A percentile compares a stretch with the other conserved stretches of the same genome.
Evolutionary conservation across 2,797 vertebrate genomes (phyloP).

Genomic region (Ictinia mississippiensis): DNA sequence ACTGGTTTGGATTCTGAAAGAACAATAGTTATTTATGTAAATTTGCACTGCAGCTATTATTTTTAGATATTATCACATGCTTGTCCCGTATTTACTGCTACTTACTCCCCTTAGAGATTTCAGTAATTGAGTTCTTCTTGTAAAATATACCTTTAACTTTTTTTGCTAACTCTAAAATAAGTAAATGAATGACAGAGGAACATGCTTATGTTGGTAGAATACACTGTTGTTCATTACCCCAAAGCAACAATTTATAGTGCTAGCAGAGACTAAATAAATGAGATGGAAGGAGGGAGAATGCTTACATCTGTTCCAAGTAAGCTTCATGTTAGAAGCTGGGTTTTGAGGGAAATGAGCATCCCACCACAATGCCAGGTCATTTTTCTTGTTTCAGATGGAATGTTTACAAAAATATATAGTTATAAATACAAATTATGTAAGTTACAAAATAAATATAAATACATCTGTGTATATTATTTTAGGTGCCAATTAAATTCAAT

Average conservation of each 20-base stretch:
- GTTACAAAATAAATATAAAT: background rate
- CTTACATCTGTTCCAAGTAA: constrained; percentile 53
- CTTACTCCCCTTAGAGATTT: constrained; percentile 4
- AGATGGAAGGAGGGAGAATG: constrained; percentile 51
- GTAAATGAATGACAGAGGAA: constrained; percentile 60
- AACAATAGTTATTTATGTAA: background rate
- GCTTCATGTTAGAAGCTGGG: constrained; percentile 10
- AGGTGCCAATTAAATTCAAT: background rate
- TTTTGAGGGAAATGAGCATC: constrained; percentile 26
- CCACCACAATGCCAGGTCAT: background rate
- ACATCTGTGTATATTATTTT: background rate
- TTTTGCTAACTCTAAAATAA: constrained; percentile 65
- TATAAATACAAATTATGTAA: background rate
- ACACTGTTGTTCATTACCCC: constrained; percentile 63
- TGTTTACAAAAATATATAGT: background rate
- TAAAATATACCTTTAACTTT: constrained; percentile 58
- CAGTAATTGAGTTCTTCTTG: constrained; percentile 40
- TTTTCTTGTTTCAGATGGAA: background rate
- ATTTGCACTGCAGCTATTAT: background rate
- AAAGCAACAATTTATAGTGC: constrained; percentile 41
- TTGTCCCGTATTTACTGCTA: constrained; percentile 7
- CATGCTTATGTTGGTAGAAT: constrained; percentile 32
- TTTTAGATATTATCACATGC: background rate
- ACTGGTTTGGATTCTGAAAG: background rate
- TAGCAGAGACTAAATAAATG: constrained; percentile 69